Base-by-base conservation (phyloP, 2,113 vertebrate species). In the Podiceps cristatus region DNA sequence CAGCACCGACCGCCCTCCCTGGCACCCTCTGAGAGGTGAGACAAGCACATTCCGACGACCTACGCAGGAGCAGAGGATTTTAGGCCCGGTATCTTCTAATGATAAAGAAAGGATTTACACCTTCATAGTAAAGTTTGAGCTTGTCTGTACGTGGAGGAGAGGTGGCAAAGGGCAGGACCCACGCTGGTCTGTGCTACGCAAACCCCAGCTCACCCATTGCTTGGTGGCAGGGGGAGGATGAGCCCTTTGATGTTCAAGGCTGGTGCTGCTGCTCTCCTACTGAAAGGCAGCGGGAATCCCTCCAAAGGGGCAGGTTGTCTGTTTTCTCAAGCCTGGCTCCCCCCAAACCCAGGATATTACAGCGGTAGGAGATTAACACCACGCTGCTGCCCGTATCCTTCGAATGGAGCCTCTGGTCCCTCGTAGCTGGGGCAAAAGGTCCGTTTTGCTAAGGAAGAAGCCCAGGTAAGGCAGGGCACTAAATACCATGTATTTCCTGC, bases 111-210 rank as follows among this genome's bases (percentile, higher is more conserved):
- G 67, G 16, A 74, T 47, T 86, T 47, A 72, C 16, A 71, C 56
- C 20, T 72, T 33, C 59, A 23, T 1, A 10, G 33, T 5, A 3
- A 35, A 88, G 37, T 29, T 35, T 35, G 59, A 74, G 75, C 47
- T 27, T 4, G 10, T 35, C n/a, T 86, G 59, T n/a, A 71, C 28
- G 2, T 0, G 2, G 31, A n/a, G 31, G 37, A 80, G 82, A 44
- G 20, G 44, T 27, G 40, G 16, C 1, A 0, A 31, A 24, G 55
- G 55, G 60, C 56, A 67, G 68, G 59, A 14, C 31, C 27, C 52
- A 42, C 0, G 2, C 4, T n/a, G 25, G 5, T 20, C 17, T 58
- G 45, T 5, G 20, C 64, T 37, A 2, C 4, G 82, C 71, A 67
- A 13, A 74, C n/a, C 28, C 35, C 53, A 6, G 9, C 19, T 37